Evolutionary conservation across 1,140 invertebrate species (phyloP).

Genomic region (Antheraea mylitta): DNA sequence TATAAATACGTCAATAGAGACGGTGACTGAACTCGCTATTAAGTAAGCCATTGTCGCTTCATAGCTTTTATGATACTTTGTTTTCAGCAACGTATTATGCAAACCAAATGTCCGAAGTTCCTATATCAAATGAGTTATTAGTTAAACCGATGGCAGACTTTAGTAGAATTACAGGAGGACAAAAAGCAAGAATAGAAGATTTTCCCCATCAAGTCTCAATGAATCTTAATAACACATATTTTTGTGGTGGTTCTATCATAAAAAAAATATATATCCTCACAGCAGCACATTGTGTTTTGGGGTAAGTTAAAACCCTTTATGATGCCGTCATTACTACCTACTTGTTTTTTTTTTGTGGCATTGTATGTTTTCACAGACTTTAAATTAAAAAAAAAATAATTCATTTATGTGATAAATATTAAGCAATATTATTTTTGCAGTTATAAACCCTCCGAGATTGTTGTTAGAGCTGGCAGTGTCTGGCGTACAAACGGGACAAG

Average conservation of each 20-base stretch:
- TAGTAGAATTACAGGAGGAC: constrained; percentile 81
- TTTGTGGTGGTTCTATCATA: constrained; percentile 83
- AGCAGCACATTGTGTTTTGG: constrained; percentile 82
- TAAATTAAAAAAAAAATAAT: too few relatives aligned
- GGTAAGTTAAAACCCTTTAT: constrained; percentile 39
- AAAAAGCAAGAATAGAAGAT: constrained; percentile 76
- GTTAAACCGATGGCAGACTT: background rate
- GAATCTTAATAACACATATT: constrained; percentile 66
- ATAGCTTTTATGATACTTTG: background rate
- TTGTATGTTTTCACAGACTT: background rate
- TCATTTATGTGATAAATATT: background rate
- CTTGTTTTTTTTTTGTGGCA: background rate
- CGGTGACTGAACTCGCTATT: too few relatives aligned
- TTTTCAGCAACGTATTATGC: background rate
- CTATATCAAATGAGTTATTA: background rate
- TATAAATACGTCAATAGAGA: too few relatives aligned
- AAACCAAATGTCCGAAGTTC: background rate
- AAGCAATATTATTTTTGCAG: constrained; percentile 27
- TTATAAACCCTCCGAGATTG: constrained; percentile 57
- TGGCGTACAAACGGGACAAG: constrained; percentile 55
- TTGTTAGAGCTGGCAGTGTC: constrained; percentile 65
- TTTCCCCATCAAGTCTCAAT: constrained; percentile 82
- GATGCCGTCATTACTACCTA: background rate
- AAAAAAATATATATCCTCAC: constrained; percentile 79
- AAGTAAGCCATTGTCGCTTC: too few relatives aligned